Conservation (phyloP, 2,888 invertebrate species). For the Acrobasis suavella region DNA sequence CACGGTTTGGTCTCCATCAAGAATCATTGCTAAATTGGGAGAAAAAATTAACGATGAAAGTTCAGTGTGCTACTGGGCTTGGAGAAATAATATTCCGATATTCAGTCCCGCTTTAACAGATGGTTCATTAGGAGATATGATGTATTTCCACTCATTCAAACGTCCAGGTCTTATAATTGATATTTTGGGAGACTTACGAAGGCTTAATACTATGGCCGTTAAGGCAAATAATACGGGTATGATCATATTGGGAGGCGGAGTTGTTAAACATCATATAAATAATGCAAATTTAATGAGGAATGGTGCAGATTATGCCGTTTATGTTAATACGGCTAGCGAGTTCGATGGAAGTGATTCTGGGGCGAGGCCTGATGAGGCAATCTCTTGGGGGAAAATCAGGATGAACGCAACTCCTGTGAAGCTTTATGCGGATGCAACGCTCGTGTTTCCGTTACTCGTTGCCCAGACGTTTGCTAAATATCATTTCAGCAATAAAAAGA, state of each 20-base stretch:
- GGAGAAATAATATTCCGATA: conserved; percentile 97
- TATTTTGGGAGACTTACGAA: conserved; percentile 94
- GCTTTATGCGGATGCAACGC: conserved; percentile 95
- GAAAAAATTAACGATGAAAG: conserved; percentile 94
- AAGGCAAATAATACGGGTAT: conserved; percentile 97
- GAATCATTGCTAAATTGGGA: conserved; percentile 87
- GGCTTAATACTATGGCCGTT: conserved; percentile 96
- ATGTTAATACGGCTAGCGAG: conserved; percentile 96
- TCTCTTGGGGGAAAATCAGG: conserved; percentile 99
- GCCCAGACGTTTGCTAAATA: conserved; percentile 97
- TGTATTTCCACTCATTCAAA: conserved; percentile 98
- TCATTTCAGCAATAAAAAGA: conserved; percentile 79
- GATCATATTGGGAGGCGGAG: conserved; percentile 97
- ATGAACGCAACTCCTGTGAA: conserved; percentile 95
- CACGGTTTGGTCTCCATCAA: conserved; percentile 92
- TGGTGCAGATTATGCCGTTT: conserved; percentile 97
- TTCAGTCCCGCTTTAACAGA: conserved; percentile 99
- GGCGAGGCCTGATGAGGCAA: conserved; percentile 98
- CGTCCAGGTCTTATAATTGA: conserved; percentile 96
- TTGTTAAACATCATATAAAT: conserved; percentile 99
- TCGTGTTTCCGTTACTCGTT: conserved; percentile 96
- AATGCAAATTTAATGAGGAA: conserved; percentile 99
- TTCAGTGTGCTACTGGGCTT: conserved; percentile 98
- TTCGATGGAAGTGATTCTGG: conserved; percentile 99
- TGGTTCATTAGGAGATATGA: conserved; percentile 99